Evolutionary conservation across 1,140 invertebrate species (phyloP).

Genomic region (Ruditapes philippinarum): DNA sequence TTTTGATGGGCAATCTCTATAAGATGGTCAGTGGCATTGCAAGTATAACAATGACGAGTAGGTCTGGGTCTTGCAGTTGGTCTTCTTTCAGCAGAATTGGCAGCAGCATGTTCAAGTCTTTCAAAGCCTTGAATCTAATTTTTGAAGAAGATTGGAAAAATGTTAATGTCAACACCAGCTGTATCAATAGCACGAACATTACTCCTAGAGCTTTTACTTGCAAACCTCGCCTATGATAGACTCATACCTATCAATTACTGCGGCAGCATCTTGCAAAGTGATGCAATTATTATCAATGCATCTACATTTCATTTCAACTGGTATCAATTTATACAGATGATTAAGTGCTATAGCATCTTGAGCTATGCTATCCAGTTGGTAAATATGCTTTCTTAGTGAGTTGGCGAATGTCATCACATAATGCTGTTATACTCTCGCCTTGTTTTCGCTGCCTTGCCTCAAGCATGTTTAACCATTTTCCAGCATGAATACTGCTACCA

Average conservation of each 20-base stretch:
- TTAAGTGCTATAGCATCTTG: slow-evolving; percentile 10
- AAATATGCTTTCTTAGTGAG: slow-evolving; percentile 39
- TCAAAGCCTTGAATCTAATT: neutral
- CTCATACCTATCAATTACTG: slow-evolving; percentile 50
- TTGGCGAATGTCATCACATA: slow-evolving; percentile 31
- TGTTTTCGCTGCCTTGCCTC: neutral
- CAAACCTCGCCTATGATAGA: neutral
- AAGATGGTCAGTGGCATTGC: neutral
- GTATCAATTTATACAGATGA: neutral
- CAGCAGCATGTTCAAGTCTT: neutral
- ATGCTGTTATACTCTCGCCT: neutral
- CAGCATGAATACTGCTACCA: neutral
- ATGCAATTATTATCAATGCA: slow-evolving; percentile 10
- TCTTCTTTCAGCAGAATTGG: too few relatives aligned
- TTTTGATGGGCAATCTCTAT: neutral
- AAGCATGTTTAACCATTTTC: slow-evolving; percentile 8
- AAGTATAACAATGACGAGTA: neutral
- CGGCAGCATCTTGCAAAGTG: slow-evolving; percentile 7
- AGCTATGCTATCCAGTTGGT: neutral
- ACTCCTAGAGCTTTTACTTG: neutral
- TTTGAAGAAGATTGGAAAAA: neutral
- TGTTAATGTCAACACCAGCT: neutral
- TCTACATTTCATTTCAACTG: slow-evolving; percentile 38
- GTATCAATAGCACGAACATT: neutral
- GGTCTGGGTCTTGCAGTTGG: neutral